Evolutionary conservation across 2,888 invertebrate species (phyloP), one percentile per base, ranked within the genome.

Genomic region (Brachypterus glaber): DNA sequence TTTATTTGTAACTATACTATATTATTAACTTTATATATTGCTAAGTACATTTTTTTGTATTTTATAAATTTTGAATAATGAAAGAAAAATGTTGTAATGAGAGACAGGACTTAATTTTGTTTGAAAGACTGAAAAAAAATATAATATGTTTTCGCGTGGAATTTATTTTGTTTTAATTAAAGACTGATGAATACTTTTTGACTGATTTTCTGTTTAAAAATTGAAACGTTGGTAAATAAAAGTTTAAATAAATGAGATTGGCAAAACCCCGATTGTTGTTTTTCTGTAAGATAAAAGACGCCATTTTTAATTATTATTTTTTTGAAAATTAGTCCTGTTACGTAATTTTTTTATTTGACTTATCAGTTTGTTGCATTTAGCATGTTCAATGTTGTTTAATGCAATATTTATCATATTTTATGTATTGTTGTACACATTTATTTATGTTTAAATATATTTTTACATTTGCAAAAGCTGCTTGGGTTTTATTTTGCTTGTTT

Each of bases 371-470:
- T 59, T 64, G 64, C 64, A 64, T 62, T 60, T 41, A 54, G 66
- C 66, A 66, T 65, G 66, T 63, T 63, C 58, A 50, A 62, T 64
- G 65, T 64, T 65, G 63, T 62, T 64, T 63, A 61, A 65, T 64
- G 64, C 65, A 65, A 65, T 66, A 66, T 64, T 60, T 58, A 57
- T 62, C 59, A 64, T 63, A 64, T 65, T 65, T 64, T 64, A 65
- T 64, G 63, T 66, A 64, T 59, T 66, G 65, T 66, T 66, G 65
- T 66, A 60, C 61, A 61, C 60, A 56, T 61, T 62, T 61, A 64
- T 64, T 64, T 64, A 64, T 65, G 64, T 66, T 66, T 59, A 65
- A 66, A 66, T 66, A 66, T 66, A 66, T 66, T 66, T 65, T 66
- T 66, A 64, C 64, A 64, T 62, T 63, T 60, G 63, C 63, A 59